phyloP scores from a whole-genome alignment of 2,113 vertebrate genomes.

The Dascyllus trimaculatus region DNA sequence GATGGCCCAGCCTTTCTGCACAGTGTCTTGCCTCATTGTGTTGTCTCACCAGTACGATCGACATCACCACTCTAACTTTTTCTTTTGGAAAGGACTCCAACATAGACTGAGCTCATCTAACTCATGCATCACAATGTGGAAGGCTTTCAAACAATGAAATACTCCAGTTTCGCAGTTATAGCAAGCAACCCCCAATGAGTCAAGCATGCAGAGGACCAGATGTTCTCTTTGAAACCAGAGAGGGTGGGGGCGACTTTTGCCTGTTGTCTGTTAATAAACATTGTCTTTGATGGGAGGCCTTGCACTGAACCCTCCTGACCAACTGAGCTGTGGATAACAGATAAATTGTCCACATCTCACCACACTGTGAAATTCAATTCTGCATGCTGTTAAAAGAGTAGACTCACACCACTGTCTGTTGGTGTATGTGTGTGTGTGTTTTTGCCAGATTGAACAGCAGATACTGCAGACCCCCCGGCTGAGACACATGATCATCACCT shows the following conservation, averaged over 20 bases:
- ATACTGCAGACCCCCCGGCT: conserved; percentile 24
- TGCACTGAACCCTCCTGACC: conserved; percentile 40
- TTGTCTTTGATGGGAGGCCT: conserved; percentile 43
- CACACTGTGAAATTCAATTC: conserved; percentile 53
- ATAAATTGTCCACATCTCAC: conserved; percentile 51
- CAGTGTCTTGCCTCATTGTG: conserved; percentile 8
- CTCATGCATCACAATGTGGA: conserved; percentile 23
- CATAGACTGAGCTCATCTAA: conserved; percentile 20
- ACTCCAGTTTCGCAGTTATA: conserved; percentile 36
- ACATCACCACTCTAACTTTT: not conserved
- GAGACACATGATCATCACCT: conserved; percentile 57
- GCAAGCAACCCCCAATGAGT: conserved; percentile 24
- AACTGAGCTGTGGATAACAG: conserved; percentile 44
- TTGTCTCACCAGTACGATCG: not conserved
- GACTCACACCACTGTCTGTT: conserved; percentile 7
- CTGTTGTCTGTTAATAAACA: conserved; percentile 61
- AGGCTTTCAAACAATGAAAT: conserved; percentile 33
- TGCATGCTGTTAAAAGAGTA: not conserved
- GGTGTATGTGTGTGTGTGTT: not conserved
- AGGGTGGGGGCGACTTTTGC: conserved; percentile 9
- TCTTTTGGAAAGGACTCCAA: conserved; percentile 7
- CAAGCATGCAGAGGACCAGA: conserved; percentile 44
- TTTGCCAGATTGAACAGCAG: conserved; percentile 4
- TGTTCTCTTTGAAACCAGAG: conserved; percentile 48
- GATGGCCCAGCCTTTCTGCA: not conserved